Evolutionary conservation across 2,113 vertebrate species (phyloP), one percentile per base, ranked within the genome.

Genomic region (Rana temporaria): DNA sequence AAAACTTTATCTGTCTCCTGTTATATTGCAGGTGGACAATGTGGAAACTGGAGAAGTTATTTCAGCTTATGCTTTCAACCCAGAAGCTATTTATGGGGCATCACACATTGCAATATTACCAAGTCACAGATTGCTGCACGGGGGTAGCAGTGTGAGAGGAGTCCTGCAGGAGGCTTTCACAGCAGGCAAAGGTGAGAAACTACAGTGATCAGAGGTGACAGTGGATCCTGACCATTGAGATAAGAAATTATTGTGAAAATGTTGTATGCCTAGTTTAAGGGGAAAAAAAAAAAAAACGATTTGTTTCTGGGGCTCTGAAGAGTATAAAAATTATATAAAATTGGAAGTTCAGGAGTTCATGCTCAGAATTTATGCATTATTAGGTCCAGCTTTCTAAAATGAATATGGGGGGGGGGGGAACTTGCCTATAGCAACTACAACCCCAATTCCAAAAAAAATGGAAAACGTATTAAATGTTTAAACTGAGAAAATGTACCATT

Each of bases 41-140:
- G 86, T 91, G 73, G 90, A 93, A 86, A 94, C 93, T 0, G 95
- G 92, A 84, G 97, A 99, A 84, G 95, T 86, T 65, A 82, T 99
- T 84, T 86, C 92, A 0, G 97, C 96, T 55, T 99, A 98, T 89
- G 91, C 95, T n/a, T 91, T 88, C 80, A 94, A 91, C 0, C 98
- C 97, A 1, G 98, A 99, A 90, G 93, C 89, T 6, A 88, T 99
- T 82, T 96, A 95, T 6, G 98, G 98, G 57, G 90, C 92, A 0
- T 97, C 98, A 20, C 96, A 96, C 65, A 84, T 99, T 65, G 92
- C 88, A 82, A 91, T 99, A 88, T 92, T 96, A 64, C 93, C 95
- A 0, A 92, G 89, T 80, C 97, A 99, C 85, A 89, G 96, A 1
- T 91, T 99, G 67, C 82, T 99, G 16, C 93, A 93, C 0, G 95